Percentiles rank a stretch among this genome's conserved stretches.
Evolutionary conservation across 64 coral and sea anemone genomes (phyloP).

Genomic region (Pachyseris speciosa): DNA sequence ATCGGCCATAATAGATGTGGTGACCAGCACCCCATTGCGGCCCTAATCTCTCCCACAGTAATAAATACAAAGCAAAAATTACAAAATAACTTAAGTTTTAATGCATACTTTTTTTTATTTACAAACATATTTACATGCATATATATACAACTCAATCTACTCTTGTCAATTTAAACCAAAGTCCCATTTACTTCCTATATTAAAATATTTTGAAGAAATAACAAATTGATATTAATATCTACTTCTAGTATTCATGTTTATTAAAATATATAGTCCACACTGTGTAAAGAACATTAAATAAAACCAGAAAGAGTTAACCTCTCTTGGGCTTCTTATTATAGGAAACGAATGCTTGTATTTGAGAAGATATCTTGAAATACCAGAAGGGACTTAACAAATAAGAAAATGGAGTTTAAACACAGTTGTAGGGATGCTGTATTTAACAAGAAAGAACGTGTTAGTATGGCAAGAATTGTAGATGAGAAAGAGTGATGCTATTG

Average conservation of each 20-base stretch:
- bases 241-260: not conserved
- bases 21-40: no score
- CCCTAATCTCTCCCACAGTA: not conserved
- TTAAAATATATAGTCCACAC: not conserved
- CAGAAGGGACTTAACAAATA: no score
- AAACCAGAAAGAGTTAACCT: not conserved
- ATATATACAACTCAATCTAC: slow-evolving; percentile 18
- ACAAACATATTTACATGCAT: slow-evolving; percentile 34
- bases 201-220: not conserved
- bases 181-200: not conserved
- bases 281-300: not conserved
- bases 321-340: not conserved
- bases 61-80: no score
- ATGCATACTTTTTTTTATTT: slow-evolving; percentile 26
- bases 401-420: no score
- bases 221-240: slow-evolving; percentile 3
- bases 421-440: no score
- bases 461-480: no score
- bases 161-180: not conserved
- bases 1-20: no score
- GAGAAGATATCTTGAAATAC: no score
- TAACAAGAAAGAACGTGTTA: no score
- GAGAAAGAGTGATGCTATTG: no score
- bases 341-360: not conserved
- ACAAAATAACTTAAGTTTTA: not conserved